These are phyloP conservation scores for Parthenolecanium corni DNA, from an alignment of 2,888 invertebrate genomes.

Conservation along the genomic window DNA sequence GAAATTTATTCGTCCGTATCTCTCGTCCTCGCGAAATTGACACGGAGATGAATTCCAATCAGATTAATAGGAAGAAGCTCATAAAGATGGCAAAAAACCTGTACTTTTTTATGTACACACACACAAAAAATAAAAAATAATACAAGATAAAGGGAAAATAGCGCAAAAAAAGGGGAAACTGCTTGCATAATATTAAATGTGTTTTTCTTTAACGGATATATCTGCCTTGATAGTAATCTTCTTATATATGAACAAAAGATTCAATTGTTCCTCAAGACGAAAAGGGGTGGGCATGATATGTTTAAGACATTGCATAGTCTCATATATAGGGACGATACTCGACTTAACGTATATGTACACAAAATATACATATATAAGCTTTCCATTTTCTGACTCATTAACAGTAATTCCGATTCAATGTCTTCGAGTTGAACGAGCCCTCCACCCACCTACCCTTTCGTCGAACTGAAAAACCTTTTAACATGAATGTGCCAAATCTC, in stretches of 20 bases:
- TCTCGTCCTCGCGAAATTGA: not conserved
- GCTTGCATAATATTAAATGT: constrained; percentile 24
- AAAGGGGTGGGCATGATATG: not conserved
- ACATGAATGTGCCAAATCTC: no score
- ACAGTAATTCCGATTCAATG: constrained; percentile 26
- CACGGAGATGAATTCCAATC: constrained; percentile 7
- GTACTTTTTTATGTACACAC: not conserved
- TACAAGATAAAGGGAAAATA: no score
- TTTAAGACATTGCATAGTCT: constrained; percentile 8
- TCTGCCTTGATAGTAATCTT: constrained; percentile 12
- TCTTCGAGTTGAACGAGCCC: not conserved
- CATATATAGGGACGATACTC: not conserved
- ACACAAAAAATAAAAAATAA: not conserved
- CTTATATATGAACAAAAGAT: constrained; percentile 4
- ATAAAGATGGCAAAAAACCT: constrained; percentile 1
- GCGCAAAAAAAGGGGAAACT: constrained; percentile 10
- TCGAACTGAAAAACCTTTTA: no score
- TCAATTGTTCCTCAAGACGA: constrained; percentile 21
- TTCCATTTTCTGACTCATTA: constrained; percentile 23
- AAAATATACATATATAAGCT: constrained; percentile 14
- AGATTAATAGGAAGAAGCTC: constrained; percentile 23
- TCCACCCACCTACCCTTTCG: no score
- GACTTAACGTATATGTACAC: not conserved
- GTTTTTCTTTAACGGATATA: not conserved
- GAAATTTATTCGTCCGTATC: not conserved